Conservation (phyloP, 2,797 vertebrate species). For the Argya squamiceps region DNA sequence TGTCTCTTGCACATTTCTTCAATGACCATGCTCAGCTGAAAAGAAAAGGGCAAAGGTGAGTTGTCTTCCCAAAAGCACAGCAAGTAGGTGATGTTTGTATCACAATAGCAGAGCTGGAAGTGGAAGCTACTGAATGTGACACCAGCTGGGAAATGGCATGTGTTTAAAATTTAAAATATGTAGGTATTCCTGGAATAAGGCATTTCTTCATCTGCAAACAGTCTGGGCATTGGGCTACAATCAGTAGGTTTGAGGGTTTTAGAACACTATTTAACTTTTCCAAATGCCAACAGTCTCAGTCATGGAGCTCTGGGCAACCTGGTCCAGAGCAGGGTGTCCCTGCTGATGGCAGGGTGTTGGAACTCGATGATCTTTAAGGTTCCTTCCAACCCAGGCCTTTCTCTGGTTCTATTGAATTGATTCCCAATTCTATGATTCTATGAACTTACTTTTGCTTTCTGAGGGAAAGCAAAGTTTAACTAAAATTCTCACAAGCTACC, state of each 20-base stretch:
- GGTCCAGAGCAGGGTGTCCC: background rate
- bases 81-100: background rate
- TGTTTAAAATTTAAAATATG: background rate
- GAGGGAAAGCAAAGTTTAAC: background rate
- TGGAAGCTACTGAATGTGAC: background rate
- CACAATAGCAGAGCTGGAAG: background rate
- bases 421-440: background rate
- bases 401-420: background rate
- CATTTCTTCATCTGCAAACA: background rate
- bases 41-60: background rate
- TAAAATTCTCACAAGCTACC: background rate
- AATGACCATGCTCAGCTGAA: constrained; percentile 57
- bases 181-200: background rate
- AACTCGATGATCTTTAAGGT: background rate
- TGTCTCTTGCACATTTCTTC: constrained; percentile 60
- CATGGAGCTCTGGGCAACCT: background rate
- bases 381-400: background rate
- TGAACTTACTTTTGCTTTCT: background rate
- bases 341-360: background rate
- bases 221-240: background rate
- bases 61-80: background rate
- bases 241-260: background rate
- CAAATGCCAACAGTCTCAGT: background rate
- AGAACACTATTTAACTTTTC: background rate
- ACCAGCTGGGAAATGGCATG: background rate